These are phyloP conservation scores for Phalacrocorax brasilianus DNA, from an alignment of 2,113 vertebrate genomes.

Conservation along the genomic window DNA sequence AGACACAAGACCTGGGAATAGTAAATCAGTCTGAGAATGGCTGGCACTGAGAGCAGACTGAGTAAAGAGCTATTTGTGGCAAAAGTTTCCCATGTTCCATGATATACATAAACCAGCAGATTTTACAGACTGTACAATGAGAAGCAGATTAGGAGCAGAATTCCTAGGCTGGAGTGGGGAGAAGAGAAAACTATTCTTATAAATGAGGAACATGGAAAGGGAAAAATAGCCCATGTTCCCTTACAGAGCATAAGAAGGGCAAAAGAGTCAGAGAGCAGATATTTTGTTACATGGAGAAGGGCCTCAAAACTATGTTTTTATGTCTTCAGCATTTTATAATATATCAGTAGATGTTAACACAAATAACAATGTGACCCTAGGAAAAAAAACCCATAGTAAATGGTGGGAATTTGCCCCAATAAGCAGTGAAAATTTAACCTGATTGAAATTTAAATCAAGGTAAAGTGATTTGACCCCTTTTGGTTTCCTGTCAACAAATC, in stretches of 20 bases:
- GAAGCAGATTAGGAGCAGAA: conserved; percentile 44
- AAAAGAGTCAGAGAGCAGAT: background rate
- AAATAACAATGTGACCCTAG: background rate
- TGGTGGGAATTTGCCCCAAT: background rate
- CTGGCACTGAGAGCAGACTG: background rate
- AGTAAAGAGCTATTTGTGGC: background rate
- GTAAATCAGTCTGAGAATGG: conserved; percentile 1
- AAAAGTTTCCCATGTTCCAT: conserved; percentile 15
- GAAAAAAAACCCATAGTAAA: background rate
- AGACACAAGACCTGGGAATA: background rate
- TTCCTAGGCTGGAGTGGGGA: background rate
- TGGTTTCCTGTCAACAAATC: conserved; percentile 2
- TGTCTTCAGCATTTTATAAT: background rate
- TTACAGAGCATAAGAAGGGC: background rate
- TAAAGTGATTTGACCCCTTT: conserved; percentile 4
- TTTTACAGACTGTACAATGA: conserved; percentile 29
- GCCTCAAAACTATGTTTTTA: background rate
- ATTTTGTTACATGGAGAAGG: background rate
- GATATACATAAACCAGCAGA: background rate
- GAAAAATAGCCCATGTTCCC: background rate
- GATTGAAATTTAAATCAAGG: conserved; percentile 14
- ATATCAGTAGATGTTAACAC: background rate
- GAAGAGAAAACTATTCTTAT: conserved; percentile 6
- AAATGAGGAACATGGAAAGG: background rate
- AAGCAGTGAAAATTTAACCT: background rate